phyloP scores from a whole-genome alignment of 1,140 invertebrate genomes.

The Ceratina calcarata region DNA sequence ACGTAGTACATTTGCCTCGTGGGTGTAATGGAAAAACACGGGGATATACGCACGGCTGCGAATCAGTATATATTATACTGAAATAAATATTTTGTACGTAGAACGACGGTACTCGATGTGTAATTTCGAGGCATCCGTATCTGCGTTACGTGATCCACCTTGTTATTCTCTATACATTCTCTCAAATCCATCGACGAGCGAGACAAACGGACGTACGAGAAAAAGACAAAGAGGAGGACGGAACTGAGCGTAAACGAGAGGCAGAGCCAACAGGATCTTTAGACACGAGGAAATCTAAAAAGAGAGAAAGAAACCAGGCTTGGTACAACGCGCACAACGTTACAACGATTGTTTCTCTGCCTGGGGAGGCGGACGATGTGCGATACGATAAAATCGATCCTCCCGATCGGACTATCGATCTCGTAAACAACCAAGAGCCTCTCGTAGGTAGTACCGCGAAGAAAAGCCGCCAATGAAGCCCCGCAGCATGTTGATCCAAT shows the following conservation, averaged over 20 bases:
- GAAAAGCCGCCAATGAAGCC: slow-evolving; percentile 69
- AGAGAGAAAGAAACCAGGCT: slow-evolving; percentile 40
- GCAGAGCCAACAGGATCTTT: slow-evolving; percentile 34
- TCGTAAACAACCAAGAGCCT: slow-evolving; percentile 54
- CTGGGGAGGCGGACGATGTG: slow-evolving; percentile 33
- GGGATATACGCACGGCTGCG: slow-evolving; percentile 21
- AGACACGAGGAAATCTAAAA: slow-evolving; percentile 42
- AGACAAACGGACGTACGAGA: slow-evolving; percentile 36
- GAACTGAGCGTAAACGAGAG: neutral
- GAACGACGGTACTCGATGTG: slow-evolving; percentile 53
- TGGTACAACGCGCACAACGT: slow-evolving; percentile 48
- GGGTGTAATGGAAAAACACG: slow-evolving; percentile 53
- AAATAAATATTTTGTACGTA: slow-evolving; percentile 60
- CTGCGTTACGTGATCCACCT: slow-evolving; percentile 62
- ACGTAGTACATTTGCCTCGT: slow-evolving; percentile 20
- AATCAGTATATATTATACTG: slow-evolving; percentile 62
- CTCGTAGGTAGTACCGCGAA: slow-evolving; percentile 56
- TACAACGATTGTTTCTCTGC: slow-evolving; percentile 63
- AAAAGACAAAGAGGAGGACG: slow-evolving; percentile 28
- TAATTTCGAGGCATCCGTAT: slow-evolving; percentile 58
- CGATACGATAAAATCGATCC: slow-evolving; percentile 65
- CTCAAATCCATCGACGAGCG: slow-evolving; percentile 56
- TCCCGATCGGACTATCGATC: slow-evolving; percentile 64
- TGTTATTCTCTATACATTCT: slow-evolving; percentile 62
- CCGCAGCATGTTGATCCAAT: slow-evolving; percentile 68